Evolutionary conservation across 2,888 invertebrate species (phyloP).

Genomic region (Callinectes sapidus): DNA sequence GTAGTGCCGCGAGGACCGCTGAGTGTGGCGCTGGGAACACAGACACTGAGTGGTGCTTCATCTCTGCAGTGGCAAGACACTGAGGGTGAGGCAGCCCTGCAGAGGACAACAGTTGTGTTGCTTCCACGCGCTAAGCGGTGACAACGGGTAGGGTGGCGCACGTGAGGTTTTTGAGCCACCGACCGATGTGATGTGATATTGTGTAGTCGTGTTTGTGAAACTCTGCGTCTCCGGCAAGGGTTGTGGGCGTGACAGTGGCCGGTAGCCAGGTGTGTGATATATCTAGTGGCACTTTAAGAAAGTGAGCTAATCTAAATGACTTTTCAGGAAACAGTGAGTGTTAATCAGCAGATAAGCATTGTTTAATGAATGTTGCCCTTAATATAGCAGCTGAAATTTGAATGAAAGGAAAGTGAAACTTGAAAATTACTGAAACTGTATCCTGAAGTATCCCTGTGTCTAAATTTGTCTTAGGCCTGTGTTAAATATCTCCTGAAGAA

Average conservation of each 20-base stretch:
- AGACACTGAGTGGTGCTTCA: conserved; percentile 63
- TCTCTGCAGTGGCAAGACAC: conserved; percentile 45
- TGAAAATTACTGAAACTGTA: conserved; percentile 47
- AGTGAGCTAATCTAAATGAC: conserved; percentile 65
- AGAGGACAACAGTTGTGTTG: conserved; percentile 51
- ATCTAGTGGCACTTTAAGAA: conserved; percentile 59
- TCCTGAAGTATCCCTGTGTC: conserved; percentile 49
- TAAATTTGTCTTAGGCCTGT: conserved; percentile 47
- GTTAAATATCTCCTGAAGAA: conserved; percentile 51
- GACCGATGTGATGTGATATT: conserved; percentile 68
- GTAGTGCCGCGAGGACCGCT: conserved; percentile 46
- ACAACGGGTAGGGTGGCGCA: conserved; percentile 62
- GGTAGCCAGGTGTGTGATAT: conserved; percentile 69
- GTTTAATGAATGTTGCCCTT: conserved; percentile 61
- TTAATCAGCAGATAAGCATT: conserved; percentile 57
- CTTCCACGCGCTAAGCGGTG: conserved; percentile 50
- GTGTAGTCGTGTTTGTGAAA: conserved; percentile 59
- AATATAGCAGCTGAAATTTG: conserved; percentile 53
- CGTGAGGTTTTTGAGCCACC: conserved; percentile 56
- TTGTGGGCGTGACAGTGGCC: conserved; percentile 63
- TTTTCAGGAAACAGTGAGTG: conserved; percentile 54
- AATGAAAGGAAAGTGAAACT: conserved; percentile 26
- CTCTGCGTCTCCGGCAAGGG: conserved; percentile 60
- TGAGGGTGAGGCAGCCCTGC: conserved; percentile 52
- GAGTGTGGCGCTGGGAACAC: conserved; percentile 58